Evolutionary conservation across 1,140 invertebrate species (phyloP), one percentile per base, ranked within the genome.

Genomic region (Brachionus asplanchnoidis): DNA sequence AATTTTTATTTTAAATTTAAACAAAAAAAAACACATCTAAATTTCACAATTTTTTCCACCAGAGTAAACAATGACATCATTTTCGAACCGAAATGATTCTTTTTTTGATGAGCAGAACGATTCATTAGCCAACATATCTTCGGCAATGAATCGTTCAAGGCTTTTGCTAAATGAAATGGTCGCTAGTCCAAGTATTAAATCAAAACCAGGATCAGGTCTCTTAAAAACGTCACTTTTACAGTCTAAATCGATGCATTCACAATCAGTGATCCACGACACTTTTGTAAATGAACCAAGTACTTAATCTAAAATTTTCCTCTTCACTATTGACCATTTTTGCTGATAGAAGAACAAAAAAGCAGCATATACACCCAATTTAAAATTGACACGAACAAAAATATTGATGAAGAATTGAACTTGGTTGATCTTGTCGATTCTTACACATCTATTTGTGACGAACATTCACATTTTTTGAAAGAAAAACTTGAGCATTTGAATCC

Each of bases 321-420:
- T 70, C 36, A 70, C 32, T 36, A 14, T n/a, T 42, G n/a, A 11
- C 11, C n/a, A 42, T n/a, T 36, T 56, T 78, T 44, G 3, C 14
- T 78, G 11, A 78, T n/a, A 60, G 65, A 65, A 17, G 73, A 77
- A 11, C 53, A 82, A 40, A 53, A 82, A 68, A 65, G 79, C 12
- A 82, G 79, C 65, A 82, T 82, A 40, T 77, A 77, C 26, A 12
- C 53, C 65, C 53, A 82, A 44, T 82, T 82, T 82, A 82, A 82
- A 82, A 82, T 82, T 40, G 79, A 82, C 9, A 82, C 79, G 3
- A 42, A 60, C 53, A 82, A 82, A 26, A 42, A 82, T 17, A 82
- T 68, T 14, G 79, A 82, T 28, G 79, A 82, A 42, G 79, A 82
- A n/a, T 68, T n/a, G 7, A 82, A 82, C 26, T 68, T 82, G n/a